Evolutionary conservation across 2,797 vertebrate species (phyloP).

Genomic region (Macropus fuliginosus): DNA sequence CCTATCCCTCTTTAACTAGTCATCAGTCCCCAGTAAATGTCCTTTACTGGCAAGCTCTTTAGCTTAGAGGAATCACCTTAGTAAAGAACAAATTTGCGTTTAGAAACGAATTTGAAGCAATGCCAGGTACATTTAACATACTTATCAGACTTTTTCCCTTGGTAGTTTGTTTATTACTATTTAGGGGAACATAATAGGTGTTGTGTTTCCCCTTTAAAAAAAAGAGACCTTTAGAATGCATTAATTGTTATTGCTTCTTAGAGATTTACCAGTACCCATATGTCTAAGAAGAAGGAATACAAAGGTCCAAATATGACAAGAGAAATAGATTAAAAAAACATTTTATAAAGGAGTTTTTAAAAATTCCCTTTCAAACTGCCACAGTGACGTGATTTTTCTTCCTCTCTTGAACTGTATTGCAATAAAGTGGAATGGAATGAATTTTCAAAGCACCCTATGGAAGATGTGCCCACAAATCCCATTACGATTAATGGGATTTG

Average conservation of each 20-base stretch:
- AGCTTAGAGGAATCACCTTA: background rate
- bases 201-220: background rate
- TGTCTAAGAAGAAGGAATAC: constrained; percentile 56
- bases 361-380: constrained; percentile 64
- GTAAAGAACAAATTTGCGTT: constrained; percentile 59
- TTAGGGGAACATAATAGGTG: background rate
- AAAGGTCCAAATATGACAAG: constrained; percentile 40
- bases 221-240: constrained; percentile 29
- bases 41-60: constrained; percentile 42
- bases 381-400: constrained; percentile 76
- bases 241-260: constrained; percentile 58
- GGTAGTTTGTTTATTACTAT: constrained; percentile 5
- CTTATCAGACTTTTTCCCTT: constrained; percentile 1
- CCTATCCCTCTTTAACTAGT: constrained; percentile 43
- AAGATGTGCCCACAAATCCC: constrained; percentile 82
- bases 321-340: constrained; percentile 48
- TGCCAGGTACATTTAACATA: background rate
- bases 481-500: constrained; percentile 83
- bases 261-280: constrained; percentile 58
- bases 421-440: constrained; percentile 79
- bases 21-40: constrained; percentile 43
- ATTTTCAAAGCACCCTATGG: constrained; percentile 82
- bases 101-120: constrained; percentile 16
- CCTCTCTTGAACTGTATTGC: constrained; percentile 64
- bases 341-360: constrained; percentile 60